Evolutionary conservation across 2,113 vertebrate genomes (phyloP).

Genomic region (Phyllostomus hastatus): DNA sequence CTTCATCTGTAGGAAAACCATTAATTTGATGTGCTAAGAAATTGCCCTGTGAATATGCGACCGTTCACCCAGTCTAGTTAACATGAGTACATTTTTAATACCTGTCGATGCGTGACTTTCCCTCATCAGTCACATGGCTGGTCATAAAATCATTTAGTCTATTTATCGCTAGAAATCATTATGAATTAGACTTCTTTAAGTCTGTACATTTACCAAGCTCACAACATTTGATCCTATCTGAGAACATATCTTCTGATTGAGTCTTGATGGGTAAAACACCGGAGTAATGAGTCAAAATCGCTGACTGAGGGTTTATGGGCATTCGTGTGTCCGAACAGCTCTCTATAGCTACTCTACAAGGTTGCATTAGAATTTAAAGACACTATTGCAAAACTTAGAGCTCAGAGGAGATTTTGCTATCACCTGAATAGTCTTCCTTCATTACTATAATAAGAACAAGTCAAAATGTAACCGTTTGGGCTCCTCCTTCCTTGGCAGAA

Average conservation of each 20-base stretch:
- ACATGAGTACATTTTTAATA: constrained; percentile 32
- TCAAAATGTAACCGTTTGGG: not conserved
- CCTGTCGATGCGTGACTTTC: not conserved
- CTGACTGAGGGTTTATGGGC: not conserved
- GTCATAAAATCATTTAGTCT: constrained; percentile 37
- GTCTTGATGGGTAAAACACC: not conserved
- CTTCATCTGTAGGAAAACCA: constrained; percentile 26
- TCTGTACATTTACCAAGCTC: not conserved
- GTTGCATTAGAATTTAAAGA: not conserved
- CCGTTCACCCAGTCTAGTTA: not conserved
- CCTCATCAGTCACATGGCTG: not conserved
- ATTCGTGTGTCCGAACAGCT: not conserved
- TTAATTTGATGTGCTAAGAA: constrained; percentile 41
- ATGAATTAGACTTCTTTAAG: not conserved
- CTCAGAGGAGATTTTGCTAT: not conserved
- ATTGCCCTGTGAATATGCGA: not conserved
- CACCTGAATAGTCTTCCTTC: not conserved
- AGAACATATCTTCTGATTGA: constrained; percentile 4
- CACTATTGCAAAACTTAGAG: not conserved
- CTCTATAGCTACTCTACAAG: not conserved
- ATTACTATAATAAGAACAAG: not conserved
- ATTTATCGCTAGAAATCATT: not conserved
- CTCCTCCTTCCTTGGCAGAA: not conserved
- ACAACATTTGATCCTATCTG: not conserved
- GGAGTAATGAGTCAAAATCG: not conserved